Conservation (phyloP, 2,113 vertebrate genomes). For the Tympanuchus pallidicinctus region DNA sequence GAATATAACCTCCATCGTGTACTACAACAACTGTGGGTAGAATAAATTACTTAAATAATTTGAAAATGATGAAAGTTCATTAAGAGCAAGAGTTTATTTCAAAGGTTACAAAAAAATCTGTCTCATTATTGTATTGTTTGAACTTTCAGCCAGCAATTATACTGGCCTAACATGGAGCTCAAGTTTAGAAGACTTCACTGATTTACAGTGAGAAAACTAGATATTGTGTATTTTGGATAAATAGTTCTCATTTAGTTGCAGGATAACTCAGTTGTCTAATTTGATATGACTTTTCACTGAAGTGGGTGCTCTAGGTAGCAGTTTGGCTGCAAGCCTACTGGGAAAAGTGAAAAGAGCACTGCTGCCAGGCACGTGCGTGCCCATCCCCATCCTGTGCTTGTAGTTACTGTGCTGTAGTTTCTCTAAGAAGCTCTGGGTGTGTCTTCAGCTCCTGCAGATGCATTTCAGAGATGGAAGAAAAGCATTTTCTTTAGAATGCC, state of each 20-base stretch:
- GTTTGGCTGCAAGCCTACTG: neutral
- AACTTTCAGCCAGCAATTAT: neutral
- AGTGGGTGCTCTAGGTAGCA: neutral
- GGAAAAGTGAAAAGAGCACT: neutral
- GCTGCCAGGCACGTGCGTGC: neutral
- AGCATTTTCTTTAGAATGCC: neutral
- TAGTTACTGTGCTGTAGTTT: neutral
- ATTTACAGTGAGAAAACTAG: neutral
- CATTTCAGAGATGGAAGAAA: neutral
- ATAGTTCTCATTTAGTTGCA: neutral
- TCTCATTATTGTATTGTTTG: neutral
- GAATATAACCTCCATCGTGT: neutral
- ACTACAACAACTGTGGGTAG: neutral
- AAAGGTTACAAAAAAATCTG: neutral
- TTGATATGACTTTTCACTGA: neutral
- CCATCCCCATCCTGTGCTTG: neutral
- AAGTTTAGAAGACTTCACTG: neutral
- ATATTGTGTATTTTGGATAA: neutral
- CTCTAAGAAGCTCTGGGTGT: neutral
- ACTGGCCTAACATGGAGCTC: neutral
- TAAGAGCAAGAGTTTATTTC: neutral
- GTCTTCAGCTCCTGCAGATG: neutral
- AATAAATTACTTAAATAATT: neutral
- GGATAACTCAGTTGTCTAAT: neutral
- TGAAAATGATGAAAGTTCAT: neutral